Conservation (phyloP, 2,113 vertebrate genomes). For the Monopterus albus region DNA sequence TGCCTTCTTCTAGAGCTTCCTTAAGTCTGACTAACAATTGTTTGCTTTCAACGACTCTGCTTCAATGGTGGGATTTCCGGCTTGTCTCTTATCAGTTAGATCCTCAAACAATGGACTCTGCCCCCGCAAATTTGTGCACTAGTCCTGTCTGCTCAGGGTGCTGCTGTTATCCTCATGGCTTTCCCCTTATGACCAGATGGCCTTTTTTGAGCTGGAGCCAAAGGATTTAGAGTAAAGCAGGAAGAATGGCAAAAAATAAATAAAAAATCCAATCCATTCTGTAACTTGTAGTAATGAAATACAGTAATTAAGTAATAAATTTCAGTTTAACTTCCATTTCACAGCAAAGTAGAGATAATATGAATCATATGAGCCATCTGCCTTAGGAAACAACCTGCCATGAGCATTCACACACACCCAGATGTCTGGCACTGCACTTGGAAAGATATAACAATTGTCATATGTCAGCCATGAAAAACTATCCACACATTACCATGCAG, state of each 20-base stretch:
- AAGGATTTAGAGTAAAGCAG: slow-evolving; percentile 31
- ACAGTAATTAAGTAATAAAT: slow-evolving; percentile 7
- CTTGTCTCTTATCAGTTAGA: slow-evolving; percentile 79
- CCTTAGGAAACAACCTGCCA: slow-evolving; percentile 17
- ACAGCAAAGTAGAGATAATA: slow-evolving; percentile 25
- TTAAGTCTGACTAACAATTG: slow-evolving; percentile 54
- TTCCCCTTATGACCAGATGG: slow-evolving; percentile 71
- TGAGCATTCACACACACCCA: slow-evolving; percentile 12
- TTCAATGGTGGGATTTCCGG: slow-evolving; percentile 84
- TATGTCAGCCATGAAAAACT: slow-evolving; percentile 13
- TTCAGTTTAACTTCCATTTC: slow-evolving; percentile 30
- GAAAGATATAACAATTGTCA: background rate
- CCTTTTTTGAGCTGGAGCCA: slow-evolving; percentile 55
- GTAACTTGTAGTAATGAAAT: background rate
- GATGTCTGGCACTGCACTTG: slow-evolving; percentile 25
- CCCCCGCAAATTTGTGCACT: slow-evolving; percentile 48
- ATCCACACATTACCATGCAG: background rate
- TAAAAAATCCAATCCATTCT: slow-evolving; percentile 13
- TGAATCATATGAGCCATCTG: slow-evolving; percentile 21
- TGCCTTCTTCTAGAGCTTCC: slow-evolving; percentile 48
- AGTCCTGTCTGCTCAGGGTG: slow-evolving; percentile 13
- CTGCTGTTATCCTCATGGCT: slow-evolving; percentile 36
- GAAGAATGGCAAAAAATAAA: slow-evolving; percentile 28
- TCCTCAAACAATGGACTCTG: slow-evolving; percentile 77
- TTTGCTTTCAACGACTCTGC: slow-evolving; percentile 38